Percentiles rank a stretch among this genome's conserved stretches.
Evolutionary conservation across 2,113 vertebrate genomes (phyloP).

Genomic region (Cryptotis parvus): DNA sequence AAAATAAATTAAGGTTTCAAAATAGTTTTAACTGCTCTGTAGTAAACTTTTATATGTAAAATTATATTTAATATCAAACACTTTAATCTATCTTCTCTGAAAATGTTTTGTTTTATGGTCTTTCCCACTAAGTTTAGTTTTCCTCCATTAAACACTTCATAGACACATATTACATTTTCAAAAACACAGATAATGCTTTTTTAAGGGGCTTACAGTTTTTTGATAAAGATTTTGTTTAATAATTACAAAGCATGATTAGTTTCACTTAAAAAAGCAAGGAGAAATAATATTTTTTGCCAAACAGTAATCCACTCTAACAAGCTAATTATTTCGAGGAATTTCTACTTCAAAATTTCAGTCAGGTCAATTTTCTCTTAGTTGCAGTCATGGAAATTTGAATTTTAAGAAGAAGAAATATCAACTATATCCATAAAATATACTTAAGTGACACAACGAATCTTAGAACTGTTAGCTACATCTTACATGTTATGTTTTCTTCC

Average conservation of each 20-base stretch:
- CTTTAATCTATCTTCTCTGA: neutral
- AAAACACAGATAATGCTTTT: neutral
- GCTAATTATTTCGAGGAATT: neutral
- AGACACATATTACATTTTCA: neutral
- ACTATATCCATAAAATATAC: constrained; percentile 25
- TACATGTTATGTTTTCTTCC: neutral
- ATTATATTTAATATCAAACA: neutral
- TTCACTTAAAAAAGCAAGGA: neutral
- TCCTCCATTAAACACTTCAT: neutral
- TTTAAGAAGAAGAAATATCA: constrained; percentile 22
- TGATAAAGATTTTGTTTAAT: neutral
- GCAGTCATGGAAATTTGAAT: neutral
- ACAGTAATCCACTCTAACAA: neutral
- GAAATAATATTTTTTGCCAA: neutral
- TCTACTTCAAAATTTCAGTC: neutral
- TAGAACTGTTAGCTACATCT: neutral
- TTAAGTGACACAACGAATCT: neutral
- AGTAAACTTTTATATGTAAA: neutral
- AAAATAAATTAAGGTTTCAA: neutral
- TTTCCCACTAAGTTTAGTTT: neutral
- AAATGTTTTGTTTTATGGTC: constrained; percentile 5
- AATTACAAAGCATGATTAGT: neutral
- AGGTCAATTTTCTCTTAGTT: neutral
- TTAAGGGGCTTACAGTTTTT: neutral
- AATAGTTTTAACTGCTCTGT: neutral